phyloP scores from a whole-genome alignment of 1,140 invertebrate species.

The Battus philenor region DNA sequence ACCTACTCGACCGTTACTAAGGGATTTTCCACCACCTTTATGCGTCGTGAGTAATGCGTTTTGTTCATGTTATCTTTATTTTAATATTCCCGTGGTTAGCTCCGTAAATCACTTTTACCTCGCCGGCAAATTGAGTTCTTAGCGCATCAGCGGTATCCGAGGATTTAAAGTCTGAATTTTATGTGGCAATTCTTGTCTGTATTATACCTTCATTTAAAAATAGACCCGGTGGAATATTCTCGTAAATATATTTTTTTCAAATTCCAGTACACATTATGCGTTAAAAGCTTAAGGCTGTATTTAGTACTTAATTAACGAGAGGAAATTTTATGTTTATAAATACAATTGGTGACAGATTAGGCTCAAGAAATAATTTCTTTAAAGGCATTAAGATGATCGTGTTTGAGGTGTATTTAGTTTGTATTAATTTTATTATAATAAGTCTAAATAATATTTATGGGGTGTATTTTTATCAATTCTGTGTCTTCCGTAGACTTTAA shows the following conservation, averaged over 20 bases:
- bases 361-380: background rate
- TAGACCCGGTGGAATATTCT: background rate
- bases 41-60: slow-evolving; percentile 27
- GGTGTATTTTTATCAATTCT: no score
- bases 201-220: slow-evolving; percentile 12
- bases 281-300: no score
- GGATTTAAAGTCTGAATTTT: slow-evolving; percentile 16
- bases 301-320: background rate
- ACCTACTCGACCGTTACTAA: slow-evolving; percentile 39
- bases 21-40: slow-evolving; percentile 36
- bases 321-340: background rate
- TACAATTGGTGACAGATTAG: background rate
- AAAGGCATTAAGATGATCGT: no score
- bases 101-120: slow-evolving; percentile 12
- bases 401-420: no score
- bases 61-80: slow-evolving; percentile 30
- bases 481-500: no score
- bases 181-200: slow-evolving; percentile 15
- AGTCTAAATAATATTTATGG: no score
- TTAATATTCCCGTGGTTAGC: slow-evolving; percentile 21
- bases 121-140: slow-evolving; percentile 17
- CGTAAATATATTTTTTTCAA: slow-evolving; percentile 1
- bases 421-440: no score
- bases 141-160: slow-evolving; percentile 14
- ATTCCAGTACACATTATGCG: no score